Percentiles rank a stretch among this genome's conserved stretches.
Evolutionary conservation across 2,113 vertebrate genomes (phyloP).

Genomic region (Emydocephalus ijimae): DNA sequence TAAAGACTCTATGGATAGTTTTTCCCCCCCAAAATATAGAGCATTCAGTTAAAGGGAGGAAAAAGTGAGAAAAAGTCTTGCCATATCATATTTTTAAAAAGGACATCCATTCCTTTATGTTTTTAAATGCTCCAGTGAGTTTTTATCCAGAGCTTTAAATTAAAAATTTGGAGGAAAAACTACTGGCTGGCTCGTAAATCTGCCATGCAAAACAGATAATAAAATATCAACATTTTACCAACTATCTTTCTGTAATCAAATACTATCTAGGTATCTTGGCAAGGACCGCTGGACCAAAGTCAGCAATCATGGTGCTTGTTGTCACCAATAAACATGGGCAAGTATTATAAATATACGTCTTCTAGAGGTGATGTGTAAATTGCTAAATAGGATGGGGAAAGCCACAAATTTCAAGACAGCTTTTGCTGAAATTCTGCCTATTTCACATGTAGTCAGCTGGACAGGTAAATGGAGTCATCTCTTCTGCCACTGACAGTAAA

Average conservation of each 20-base stretch:
- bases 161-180: neutral
- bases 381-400: neutral
- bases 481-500: neutral
- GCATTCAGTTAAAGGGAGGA: neutral
- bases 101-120: neutral
- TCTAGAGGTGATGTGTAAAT: neutral
- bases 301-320: neutral
- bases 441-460: neutral
- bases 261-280: neutral
- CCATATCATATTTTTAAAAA: neutral
- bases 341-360: neutral
- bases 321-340: neutral
- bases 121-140: neutral
- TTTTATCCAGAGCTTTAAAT: neutral
- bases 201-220: neutral
- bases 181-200: neutral
- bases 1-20: neutral
- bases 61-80: neutral
- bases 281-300: neutral
- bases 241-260: neutral
- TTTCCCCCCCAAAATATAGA: accelerated
- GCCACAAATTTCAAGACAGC: neutral
- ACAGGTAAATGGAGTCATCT: neutral
- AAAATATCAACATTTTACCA: neutral
- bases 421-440: neutral